Percentiles rank a stretch among this genome's conserved stretches.
phyloP scores from a whole-genome alignment of 2,797 vertebrate species.

The Cirrhinus mrigala region DNA sequence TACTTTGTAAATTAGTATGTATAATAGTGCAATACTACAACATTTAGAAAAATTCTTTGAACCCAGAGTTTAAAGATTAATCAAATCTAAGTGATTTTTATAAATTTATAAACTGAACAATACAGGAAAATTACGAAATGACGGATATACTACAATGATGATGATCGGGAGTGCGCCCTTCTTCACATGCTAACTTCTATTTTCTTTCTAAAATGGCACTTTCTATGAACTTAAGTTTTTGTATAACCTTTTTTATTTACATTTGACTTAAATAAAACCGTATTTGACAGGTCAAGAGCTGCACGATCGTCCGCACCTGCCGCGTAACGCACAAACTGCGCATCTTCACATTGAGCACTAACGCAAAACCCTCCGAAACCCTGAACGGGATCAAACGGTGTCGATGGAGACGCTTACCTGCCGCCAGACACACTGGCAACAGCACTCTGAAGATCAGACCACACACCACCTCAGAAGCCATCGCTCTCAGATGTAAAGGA shows the following conservation, averaged over 20 bases:
- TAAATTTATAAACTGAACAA: not conserved
- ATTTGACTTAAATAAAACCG: not conserved
- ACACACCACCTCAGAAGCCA: constrained; percentile 96
- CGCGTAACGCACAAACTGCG: not conserved
- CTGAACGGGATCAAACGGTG: not conserved
- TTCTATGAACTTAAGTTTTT: not conserved
- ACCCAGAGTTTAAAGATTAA: not conserved
- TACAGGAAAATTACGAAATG: no score
- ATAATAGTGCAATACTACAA: no score
- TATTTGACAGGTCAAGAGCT: not conserved
- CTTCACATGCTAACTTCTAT: not conserved
- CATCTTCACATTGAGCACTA: not conserved
- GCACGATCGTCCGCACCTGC: not conserved
- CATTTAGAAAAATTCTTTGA: no score
- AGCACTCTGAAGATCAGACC: constrained; percentile 94
- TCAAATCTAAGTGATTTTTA: not conserved
- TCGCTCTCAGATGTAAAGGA: constrained; percentile 68
- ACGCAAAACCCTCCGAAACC: not conserved
- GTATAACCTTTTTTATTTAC: not conserved
- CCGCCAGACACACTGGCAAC: constrained; percentile 90
- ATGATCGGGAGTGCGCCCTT: not conserved
- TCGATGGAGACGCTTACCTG: constrained; percentile 80
- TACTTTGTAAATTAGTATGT: no score
- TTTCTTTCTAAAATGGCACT: not conserved
- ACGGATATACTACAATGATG: not conserved